These are phyloP conservation scores for Rhynchomys soricoides DNA, from an alignment of 2,113 vertebrate species.

Conservation along the genomic window DNA sequence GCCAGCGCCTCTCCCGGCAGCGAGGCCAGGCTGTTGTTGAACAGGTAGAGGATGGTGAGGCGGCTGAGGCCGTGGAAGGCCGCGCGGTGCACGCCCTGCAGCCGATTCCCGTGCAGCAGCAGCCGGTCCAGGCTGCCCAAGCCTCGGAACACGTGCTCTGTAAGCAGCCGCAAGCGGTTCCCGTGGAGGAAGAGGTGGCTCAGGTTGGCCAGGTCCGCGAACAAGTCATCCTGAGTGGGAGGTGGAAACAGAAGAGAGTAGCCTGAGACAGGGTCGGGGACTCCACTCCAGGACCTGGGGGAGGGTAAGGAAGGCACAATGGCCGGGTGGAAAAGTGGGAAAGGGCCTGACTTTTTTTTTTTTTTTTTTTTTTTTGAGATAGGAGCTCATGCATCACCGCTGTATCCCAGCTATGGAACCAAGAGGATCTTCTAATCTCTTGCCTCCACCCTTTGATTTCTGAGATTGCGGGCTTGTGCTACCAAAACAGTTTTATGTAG, in stretches of 20 bases:
- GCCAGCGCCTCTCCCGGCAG: conserved; percentile 93
- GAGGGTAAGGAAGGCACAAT: neutral
- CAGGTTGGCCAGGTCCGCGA: conserved; percentile 96
- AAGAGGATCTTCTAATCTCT: neutral
- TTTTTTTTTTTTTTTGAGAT: no score
- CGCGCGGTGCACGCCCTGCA: conserved; percentile 91
- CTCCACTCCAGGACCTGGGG: neutral
- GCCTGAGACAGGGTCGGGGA: neutral
- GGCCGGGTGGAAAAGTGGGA: neutral
- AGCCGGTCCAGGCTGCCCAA: conserved; percentile 95
- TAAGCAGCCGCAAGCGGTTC: conserved; percentile 94
- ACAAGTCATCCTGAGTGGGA: conserved; percentile 89
- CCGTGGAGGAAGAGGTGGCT: conserved; percentile 97
- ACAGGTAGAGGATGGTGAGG: conserved; percentile 97
- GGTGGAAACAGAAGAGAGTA: neutral
- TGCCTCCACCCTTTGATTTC: neutral
- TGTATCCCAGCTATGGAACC: neutral
- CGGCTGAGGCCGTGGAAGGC: conserved; percentile 94
- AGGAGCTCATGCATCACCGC: no score
- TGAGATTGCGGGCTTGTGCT: neutral
- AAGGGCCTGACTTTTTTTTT: neutral
- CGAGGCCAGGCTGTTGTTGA: conserved; percentile 95
- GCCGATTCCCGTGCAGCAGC: conserved; percentile 95
- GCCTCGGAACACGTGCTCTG: conserved; percentile 94
- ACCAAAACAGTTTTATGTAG: neutral